Conservation (phyloP, 2,888 invertebrate species). For the Drosophila kambysellisi region DNA sequence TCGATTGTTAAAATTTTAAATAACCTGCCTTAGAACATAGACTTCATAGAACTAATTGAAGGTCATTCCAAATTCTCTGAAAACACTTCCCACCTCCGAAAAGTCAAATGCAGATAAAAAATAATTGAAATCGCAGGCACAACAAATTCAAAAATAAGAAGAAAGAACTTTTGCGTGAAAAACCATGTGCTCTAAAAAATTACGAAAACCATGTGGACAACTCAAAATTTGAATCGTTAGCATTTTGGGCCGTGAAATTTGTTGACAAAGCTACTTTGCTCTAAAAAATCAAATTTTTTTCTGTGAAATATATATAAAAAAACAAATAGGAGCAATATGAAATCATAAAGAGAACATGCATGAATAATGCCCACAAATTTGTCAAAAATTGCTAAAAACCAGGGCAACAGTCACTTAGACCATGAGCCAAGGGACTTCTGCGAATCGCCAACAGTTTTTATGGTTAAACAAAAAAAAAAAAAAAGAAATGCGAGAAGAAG, state of each 20-base stretch:
- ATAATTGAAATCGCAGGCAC: neutral
- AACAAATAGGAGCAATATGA: slow-evolving; percentile 19
- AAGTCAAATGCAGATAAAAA: slow-evolving; percentile 9
- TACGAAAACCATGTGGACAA: slow-evolving; percentile 6
- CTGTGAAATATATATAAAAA: slow-evolving; percentile 60
- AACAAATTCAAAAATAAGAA: neutral
- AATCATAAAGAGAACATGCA: slow-evolving; percentile 37
- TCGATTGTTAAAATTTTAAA: neutral
- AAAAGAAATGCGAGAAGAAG: slow-evolving; percentile 6
- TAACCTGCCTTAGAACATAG: neutral
- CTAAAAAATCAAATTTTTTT: slow-evolving; percentile 81
- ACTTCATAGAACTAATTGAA: slow-evolving; percentile 27
- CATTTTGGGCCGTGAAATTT: slow-evolving; percentile 34
- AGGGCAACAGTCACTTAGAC: slow-evolving; percentile 50
- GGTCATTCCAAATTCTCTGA: slow-evolving; percentile 20
- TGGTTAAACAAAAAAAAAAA: slow-evolving; percentile 43
- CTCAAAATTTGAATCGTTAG: slow-evolving; percentile 17
- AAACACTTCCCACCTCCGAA: slow-evolving; percentile 1
- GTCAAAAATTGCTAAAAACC: slow-evolving; percentile 73
- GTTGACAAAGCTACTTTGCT: slow-evolving; percentile 54
- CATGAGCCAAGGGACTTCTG: slow-evolving; percentile 59
- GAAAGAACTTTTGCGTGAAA: slow-evolving; percentile 48
- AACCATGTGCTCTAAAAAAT: slow-evolving; percentile 44
- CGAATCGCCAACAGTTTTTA: slow-evolving; percentile 65
- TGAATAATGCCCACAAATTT: slow-evolving; percentile 31